Conservation (phyloP, 2,888 invertebrate species). For the Andrena camellia region DNA sequence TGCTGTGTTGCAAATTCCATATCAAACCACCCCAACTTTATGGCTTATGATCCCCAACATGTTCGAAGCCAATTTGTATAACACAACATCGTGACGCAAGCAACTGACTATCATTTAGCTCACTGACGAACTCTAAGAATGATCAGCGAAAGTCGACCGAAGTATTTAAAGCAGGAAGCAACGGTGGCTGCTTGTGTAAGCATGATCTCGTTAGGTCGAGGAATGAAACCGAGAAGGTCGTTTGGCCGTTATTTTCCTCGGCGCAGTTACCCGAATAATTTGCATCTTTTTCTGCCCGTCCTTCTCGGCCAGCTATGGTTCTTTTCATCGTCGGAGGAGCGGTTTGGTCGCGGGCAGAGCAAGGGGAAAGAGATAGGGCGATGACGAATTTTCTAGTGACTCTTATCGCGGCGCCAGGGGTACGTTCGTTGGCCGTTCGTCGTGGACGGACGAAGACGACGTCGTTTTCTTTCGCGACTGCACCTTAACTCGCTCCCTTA, state of each 20-base stretch:
- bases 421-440: constrained; percentile 38
- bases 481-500: constrained; percentile 24
- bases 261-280: constrained; percentile 56
- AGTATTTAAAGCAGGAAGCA: no score
- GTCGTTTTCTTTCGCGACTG: constrained; percentile 38
- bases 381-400: constrained; percentile 49
- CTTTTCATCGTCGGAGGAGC: constrained; percentile 39
- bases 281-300: constrained; percentile 54
- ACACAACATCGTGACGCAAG: no score
- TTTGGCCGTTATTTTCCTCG: constrained; percentile 49
- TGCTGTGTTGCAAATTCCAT: no score
- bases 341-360: constrained; percentile 5
- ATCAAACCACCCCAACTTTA: no score
- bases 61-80: no score
- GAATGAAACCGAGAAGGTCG: constrained; percentile 49
- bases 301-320: neutral
- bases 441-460: constrained; percentile 31
- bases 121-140: no score
- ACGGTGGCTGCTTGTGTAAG: no score
- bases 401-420: constrained; percentile 46
- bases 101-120: no score
- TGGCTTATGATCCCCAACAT: no score
- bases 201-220: constrained; percentile 5
- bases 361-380: constrained; percentile 29
- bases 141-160: no score